These are phyloP conservation scores for Teleogryllus oceanicus DNA, from an alignment of 2,888 invertebrate genomes.

Conservation along the genomic window DNA sequence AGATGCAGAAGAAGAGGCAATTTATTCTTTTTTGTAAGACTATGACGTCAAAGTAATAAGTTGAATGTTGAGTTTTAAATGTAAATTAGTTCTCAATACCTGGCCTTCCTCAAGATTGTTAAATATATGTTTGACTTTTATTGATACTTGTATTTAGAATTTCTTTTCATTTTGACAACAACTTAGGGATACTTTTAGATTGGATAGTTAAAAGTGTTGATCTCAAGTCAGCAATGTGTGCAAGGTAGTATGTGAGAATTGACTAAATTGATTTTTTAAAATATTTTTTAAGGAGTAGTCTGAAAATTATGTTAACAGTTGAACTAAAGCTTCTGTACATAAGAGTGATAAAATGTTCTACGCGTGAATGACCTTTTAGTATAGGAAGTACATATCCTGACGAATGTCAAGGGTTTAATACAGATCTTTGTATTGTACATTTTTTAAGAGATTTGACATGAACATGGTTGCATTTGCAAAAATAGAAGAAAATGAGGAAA, in stretches of 20 bases:
- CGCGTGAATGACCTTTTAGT: too few relatives aligned
- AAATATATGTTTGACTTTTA: constrained; percentile 6
- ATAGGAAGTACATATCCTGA: too few relatives aligned
- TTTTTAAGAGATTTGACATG: neutral
- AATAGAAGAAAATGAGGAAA: neutral
- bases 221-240: neutral
- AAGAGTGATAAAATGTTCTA: too few relatives aligned
- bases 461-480: neutral
- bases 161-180: neutral
- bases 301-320: too few relatives aligned
- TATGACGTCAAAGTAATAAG: too few relatives aligned
- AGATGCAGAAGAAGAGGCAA: neutral
- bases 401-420: too few relatives aligned
- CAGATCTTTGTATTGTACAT: neutral
- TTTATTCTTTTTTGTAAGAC: neutral
- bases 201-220: neutral
- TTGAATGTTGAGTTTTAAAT: neutral
- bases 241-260: neutral
- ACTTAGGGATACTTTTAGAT: neutral
- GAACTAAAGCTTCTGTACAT: too few relatives aligned
- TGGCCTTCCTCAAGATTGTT: neutral
- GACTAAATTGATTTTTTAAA: too few relatives aligned
- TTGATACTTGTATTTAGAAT: neutral
- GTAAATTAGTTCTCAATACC: neutral
- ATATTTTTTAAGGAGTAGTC: too few relatives aligned